phyloP scores from a whole-genome alignment of 2,113 vertebrate genomes.

The Embiotoca jacksoni region DNA sequence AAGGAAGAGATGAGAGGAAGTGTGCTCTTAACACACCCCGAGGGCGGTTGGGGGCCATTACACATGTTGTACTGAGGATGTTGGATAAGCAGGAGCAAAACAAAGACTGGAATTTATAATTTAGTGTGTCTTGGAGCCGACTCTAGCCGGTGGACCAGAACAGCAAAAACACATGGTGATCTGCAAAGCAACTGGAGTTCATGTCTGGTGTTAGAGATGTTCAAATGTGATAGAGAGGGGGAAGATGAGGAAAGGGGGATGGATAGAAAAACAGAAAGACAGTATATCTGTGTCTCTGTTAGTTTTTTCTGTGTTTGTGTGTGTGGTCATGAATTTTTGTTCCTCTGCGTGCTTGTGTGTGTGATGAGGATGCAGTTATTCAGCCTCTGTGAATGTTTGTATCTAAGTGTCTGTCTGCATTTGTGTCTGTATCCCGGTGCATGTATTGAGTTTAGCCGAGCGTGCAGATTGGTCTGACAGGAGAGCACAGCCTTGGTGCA shows the following conservation, averaged over 20 bases:
- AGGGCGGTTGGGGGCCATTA: conserved; percentile 40
- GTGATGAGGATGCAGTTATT: conserved; percentile 35
- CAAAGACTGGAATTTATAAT: conserved; percentile 50
- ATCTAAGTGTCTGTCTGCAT: conserved; percentile 37
- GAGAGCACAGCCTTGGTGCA: conserved; percentile 67
- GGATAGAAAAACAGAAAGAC: neutral
- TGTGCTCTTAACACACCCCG: conserved; percentile 19
- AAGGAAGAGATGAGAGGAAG: conserved; percentile 52
- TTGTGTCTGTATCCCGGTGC: conserved; percentile 31
- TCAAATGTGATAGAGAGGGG: conserved; percentile 4
- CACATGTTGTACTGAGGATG: conserved; percentile 47
- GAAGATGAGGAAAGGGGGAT: neutral
- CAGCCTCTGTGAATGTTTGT: conserved; percentile 40
- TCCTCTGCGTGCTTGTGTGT: conserved; percentile 13
- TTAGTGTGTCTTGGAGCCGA: conserved; percentile 34
- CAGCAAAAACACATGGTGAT: conserved; percentile 11
- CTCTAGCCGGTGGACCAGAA: conserved; percentile 34
- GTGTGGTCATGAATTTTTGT: conserved; percentile 22
- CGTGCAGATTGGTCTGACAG: conserved; percentile 75
- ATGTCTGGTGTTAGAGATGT: conserved; percentile 44
- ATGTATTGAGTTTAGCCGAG: conserved; percentile 44
- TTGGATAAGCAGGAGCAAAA: conserved; percentile 31
- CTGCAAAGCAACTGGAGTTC: conserved; percentile 19
- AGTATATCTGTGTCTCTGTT: neutral
- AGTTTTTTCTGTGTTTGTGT: conserved; percentile 6